These are phyloP conservation scores for Cephus pygmeus DNA, from an alignment of 2,888 invertebrate species.

Conservation along the genomic window DNA sequence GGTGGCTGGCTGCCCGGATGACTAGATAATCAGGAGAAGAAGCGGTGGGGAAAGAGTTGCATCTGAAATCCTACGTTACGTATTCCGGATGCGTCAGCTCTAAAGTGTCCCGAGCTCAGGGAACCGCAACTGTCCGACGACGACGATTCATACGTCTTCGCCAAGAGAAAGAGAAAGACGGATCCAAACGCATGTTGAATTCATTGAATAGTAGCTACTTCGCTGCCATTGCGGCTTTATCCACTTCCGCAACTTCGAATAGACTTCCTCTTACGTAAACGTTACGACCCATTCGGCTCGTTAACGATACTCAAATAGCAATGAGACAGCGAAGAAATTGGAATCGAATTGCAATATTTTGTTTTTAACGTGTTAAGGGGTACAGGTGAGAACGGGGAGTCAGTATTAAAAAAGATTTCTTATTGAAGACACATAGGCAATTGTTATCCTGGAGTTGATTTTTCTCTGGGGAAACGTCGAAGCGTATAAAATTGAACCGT, in stretches of 20 bases:
- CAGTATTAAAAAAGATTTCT: background rate
- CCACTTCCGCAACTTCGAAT: background rate
- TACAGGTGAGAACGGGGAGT: background rate
- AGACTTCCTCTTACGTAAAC: background rate
- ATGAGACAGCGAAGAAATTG: background rate
- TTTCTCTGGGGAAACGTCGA: background rate
- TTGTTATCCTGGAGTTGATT: background rate
- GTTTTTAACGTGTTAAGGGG: background rate
- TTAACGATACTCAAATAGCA: background rate
- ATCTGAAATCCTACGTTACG: slow-evolving; percentile 55
- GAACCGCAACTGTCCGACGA: slow-evolving; percentile 52
- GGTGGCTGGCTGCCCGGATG: background rate
- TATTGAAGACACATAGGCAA: background rate
- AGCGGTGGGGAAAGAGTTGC: slow-evolving; percentile 6
- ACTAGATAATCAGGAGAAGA: background rate
- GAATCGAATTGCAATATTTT: background rate
- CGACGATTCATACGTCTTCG: slow-evolving; percentile 55
- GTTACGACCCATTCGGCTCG: background rate
- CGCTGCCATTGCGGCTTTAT: background rate
- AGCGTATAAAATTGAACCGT: background rate
- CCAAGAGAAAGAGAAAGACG: background rate
- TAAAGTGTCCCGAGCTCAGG: slow-evolving; percentile 49
- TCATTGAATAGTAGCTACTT: slow-evolving; percentile 22
- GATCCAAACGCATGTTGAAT: slow-evolving; percentile 47
- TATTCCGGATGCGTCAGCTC: slow-evolving; percentile 57